Evolutionary conservation across 2,797 vertebrate species (phyloP).

Genomic region (Euthynnus affinis): DNA sequence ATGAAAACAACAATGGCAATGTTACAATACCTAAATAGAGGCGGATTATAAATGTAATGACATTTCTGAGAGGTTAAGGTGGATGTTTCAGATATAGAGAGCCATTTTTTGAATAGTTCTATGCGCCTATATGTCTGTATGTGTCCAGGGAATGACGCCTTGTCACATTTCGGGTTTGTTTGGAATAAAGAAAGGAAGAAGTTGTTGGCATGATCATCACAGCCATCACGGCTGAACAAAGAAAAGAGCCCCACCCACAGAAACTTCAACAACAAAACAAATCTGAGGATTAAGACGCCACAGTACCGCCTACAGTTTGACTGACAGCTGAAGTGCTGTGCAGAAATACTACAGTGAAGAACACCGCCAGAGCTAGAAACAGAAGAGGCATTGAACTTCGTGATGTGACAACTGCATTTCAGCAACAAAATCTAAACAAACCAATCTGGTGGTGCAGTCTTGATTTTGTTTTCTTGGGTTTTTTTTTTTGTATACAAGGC

Average conservation of each 20-base stretch:
- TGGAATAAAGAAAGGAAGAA: constrained; percentile 7
- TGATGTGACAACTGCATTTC: constrained; percentile 4
- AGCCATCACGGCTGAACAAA: neutral
- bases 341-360: neutral
- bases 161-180: neutral
- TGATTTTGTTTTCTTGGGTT: neutral
- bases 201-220: neutral
- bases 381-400: neutral
- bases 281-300: constrained; percentile 5
- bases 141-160: neutral
- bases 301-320: neutral
- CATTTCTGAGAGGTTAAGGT: neutral
- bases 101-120: neutral
- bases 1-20: neutral
- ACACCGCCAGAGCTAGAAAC: neutral
- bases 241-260: constrained; percentile 7
- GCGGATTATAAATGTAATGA: neutral
- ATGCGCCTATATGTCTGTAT: neutral
- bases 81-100: neutral
- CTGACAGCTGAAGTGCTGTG: neutral
- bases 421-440: neutral
- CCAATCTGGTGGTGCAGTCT: neutral
- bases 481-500: neutral
- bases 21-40: neutral
- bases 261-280: constrained; percentile 13